Evolutionary conservation across 2,888 invertebrate genomes (phyloP), one percentile per base, ranked within the genome.

Genomic region (Meta bourneti): DNA sequence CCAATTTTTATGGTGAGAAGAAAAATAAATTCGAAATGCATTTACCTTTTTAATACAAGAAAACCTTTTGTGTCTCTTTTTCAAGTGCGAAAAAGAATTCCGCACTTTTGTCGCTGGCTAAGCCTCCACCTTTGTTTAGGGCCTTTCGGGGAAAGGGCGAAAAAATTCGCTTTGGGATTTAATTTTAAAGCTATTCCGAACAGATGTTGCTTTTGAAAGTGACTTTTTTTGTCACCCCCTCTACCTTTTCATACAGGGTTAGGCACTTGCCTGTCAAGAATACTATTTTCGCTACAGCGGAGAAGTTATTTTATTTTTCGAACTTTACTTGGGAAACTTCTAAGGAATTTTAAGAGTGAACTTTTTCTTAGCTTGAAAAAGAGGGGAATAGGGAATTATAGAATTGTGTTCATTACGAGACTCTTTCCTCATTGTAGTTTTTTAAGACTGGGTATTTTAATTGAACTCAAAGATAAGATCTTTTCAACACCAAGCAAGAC

Each of bases 171-270:
- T 9, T n/a, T 48, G 69, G 61, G 81, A 70, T 48, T 81, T 70
- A 81, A 69, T 81, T 80, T 69, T 70, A 81, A 81, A 81, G 81
- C 81, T 70, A 81, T 81, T 81, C 69, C 70, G 48, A 81, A 81
- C 81, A 81, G 70, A 81, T 81, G 81, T 81, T 20, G n/a, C 48
- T 70, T 81, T 81, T 81, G 13, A 13, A 54, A 61, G 80, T 70
- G 70, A 61, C 61, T 20, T 79, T 54, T 54, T 61, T 61, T 61
- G 61, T 61, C 8, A 9, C 61, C 61, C 13, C 61, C 61, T 61
- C 61, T 61, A 61, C 61, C 61, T 61, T 61, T 61, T 61, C 61
- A 61, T 61, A 61, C 34, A 34, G 34, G 34, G 34, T 4, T 34
- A 34, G 34, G 34, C 34, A 16, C 61, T 9, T 16, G 61, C 61